A percentile compares a stretch with the other conserved stretches of the same genome.
These are phyloP conservation scores for Colaptes auratus DNA, from an alignment of 2,113 vertebrate genomes.

Conservation along the genomic window DNA sequence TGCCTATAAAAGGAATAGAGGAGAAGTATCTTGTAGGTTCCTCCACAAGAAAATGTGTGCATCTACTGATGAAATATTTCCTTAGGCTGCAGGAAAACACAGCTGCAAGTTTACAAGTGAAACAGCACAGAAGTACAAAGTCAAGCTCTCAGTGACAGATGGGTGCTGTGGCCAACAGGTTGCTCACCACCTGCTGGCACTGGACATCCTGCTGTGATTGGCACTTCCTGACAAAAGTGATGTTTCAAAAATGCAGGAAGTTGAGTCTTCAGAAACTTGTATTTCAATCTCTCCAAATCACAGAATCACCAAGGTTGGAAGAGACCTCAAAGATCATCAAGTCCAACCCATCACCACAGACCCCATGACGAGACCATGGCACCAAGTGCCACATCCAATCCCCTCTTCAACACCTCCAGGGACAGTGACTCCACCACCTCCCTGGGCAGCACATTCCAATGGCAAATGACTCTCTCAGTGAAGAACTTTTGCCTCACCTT, in stretches of 20 bases:
- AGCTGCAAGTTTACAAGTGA: neutral
- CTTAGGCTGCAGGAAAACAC: neutral
- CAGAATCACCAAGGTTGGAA: too few relatives aligned
- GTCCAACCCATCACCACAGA: too few relatives aligned
- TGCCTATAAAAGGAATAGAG: neutral
- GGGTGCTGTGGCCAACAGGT: neutral
- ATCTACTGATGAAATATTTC: neutral
- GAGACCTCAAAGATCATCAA: too few relatives aligned
- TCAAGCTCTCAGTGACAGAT: neutral
- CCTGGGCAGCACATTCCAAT: too few relatives aligned
- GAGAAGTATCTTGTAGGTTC: neutral
- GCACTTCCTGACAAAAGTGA: neutral
- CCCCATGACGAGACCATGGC: too few relatives aligned
- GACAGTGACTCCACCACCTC: too few relatives aligned
- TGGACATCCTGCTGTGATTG: neutral
- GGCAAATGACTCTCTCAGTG: too few relatives aligned
- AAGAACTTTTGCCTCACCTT: too few relatives aligned
- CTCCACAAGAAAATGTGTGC: neutral
- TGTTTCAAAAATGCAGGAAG: neutral
- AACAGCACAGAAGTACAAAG: neutral
- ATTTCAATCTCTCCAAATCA: neutral
- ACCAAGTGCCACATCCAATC: too few relatives aligned
- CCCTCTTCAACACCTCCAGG: too few relatives aligned
- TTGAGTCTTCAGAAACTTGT: neutral
- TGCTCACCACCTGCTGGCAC: neutral